These are phyloP conservation scores for Imbricaverruca yamaguchii DNA, from an alignment of 2,888 invertebrate species.

Conservation along the genomic window DNA sequence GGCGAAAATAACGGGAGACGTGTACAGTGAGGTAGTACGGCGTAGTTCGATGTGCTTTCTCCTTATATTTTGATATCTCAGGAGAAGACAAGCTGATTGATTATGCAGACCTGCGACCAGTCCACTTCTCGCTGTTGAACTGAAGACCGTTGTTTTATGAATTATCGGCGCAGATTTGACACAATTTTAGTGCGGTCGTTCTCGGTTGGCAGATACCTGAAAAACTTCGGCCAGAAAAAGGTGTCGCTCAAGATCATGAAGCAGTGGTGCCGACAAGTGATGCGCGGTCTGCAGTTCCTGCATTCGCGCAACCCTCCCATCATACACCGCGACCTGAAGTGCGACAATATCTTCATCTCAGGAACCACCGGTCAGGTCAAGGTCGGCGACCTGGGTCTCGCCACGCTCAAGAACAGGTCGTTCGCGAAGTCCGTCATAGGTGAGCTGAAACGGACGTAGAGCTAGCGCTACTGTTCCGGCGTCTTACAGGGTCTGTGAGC, in stretches of 20 bases:
- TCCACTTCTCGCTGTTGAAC: no score
- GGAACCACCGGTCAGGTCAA: conserved; percentile 98
- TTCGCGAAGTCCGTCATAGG: conserved; percentile 98
- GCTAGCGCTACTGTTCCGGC: no score
- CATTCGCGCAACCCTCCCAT: conserved; percentile 94
- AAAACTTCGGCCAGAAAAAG: conserved; percentile 45
- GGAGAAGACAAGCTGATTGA: no score
- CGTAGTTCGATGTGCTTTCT: no score
- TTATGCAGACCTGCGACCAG: no score
- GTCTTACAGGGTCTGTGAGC: no score
- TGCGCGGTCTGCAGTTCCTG: conserved; percentile 92
- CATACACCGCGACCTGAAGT: conserved; percentile 96
- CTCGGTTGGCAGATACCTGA: not conserved
- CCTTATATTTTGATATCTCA: no score
- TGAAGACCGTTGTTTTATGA: no score
- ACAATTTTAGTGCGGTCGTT: no score
- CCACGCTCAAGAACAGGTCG: conserved; percentile 95
- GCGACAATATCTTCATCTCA: conserved; percentile 99
- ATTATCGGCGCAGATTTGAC: no score
- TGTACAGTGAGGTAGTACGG: no score
- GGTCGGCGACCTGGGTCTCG: conserved; percentile 96
- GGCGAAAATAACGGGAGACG: no score
- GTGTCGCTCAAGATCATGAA: conserved; percentile 97
- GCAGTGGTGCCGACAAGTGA: conserved; percentile 98
- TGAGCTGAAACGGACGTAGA: conserved; percentile 38